Conservation (phyloP, 2,888 invertebrate genomes). For the Meliscaeva auricollis region DNA sequence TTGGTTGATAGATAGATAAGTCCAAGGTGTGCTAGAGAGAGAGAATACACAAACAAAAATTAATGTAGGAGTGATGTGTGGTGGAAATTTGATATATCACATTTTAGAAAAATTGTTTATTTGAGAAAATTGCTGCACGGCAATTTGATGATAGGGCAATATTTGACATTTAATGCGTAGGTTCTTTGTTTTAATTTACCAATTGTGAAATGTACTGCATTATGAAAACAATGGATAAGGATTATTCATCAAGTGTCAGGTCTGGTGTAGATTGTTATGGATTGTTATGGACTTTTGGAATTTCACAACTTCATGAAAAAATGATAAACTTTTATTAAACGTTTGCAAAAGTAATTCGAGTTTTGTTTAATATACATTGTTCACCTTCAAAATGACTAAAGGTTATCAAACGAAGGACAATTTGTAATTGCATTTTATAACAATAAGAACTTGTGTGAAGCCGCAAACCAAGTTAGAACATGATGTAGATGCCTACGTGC, state of each 20-base stretch:
- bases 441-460: background rate
- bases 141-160: background rate
- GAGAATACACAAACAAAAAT: background rate
- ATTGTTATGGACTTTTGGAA: conserved; percentile 26
- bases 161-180: conserved; percentile 10
- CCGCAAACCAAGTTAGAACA: background rate
- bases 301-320: conserved; percentile 50
- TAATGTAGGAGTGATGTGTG: conserved; percentile 5
- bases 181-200: background rate
- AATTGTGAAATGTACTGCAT: conserved; percentile 17
- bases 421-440: conserved; percentile 1
- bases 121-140: conserved; percentile 41
- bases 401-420: background rate
- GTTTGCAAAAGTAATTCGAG: background rate
- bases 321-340: background rate
- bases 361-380: background rate
- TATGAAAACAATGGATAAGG: background rate
- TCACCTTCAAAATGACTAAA: conserved; percentile 1
- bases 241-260: background rate
- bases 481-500: background rate
- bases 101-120: conserved; percentile 43
- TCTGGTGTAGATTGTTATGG: background rate
- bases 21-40: conserved; percentile 7
- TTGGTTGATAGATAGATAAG: background rate
- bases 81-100: conserved; percentile 56